Conservation (phyloP, 2,797 vertebrate species). For the Lutjanus campechanus region DNA sequence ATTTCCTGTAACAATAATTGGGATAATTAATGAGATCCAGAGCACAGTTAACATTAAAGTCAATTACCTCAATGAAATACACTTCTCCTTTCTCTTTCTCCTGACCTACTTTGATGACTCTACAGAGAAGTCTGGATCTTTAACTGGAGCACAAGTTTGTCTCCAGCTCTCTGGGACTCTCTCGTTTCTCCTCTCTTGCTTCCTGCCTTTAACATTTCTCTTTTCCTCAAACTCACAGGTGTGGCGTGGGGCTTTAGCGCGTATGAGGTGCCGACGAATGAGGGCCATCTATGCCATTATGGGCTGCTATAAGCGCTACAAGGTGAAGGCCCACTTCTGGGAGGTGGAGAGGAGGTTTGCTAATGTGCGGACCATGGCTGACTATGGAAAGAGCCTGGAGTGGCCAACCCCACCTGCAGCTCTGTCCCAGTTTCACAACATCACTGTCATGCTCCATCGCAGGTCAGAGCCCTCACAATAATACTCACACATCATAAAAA, state of each 20-base stretch:
- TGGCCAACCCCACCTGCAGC: slow-evolving; percentile 90
- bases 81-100: slow-evolving; percentile 33
- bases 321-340: slow-evolving; percentile 90
- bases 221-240: slow-evolving; percentile 75
- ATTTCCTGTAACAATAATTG: slow-evolving; percentile 70
- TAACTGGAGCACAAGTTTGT: slow-evolving; percentile 60
- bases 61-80: slow-evolving; percentile 56
- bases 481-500: not conserved
- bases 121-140: slow-evolving; percentile 50
- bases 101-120: slow-evolving; percentile 75
- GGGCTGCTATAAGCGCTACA: slow-evolving; percentile 91
- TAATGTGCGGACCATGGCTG: slow-evolving; percentile 84
- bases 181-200: not conserved
- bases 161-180: slow-evolving; percentile 31
- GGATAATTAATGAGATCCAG: slow-evolving; percentile 72
- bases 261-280: slow-evolving; percentile 86
- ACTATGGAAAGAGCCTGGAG: slow-evolving; percentile 88
- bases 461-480: slow-evolving; percentile 80
- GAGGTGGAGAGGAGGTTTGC: slow-evolving; percentile 89
- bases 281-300: slow-evolving; percentile 91
- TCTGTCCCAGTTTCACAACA: slow-evolving; percentile 88
- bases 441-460: slow-evolving; percentile 87
- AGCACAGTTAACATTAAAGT: slow-evolving; percentile 65
- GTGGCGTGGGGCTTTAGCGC: slow-evolving; percentile 92
- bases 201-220: not conserved